Evolutionary conservation across 1,140 invertebrate species (phyloP).

Genomic region (Oedothorax gibbosus): DNA sequence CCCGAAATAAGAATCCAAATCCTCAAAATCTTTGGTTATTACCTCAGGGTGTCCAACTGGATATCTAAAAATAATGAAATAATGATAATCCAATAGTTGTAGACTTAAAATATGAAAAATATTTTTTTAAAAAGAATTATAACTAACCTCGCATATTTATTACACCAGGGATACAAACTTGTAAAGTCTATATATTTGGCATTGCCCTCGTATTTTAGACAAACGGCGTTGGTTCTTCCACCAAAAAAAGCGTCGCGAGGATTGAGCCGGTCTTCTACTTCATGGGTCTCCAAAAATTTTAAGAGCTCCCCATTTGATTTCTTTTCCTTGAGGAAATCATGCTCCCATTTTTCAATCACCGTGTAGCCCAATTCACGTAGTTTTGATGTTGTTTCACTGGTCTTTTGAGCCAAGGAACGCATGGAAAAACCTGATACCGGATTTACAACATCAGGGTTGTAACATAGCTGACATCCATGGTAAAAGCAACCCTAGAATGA

Average conservation of each 20-base stretch:
- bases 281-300: neutral
- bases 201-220: neutral
- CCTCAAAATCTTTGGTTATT: neutral
- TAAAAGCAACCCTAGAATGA: conserved; percentile 11
- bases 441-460: neutral
- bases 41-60: neutral
- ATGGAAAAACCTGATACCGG: neutral
- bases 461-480: conserved; percentile 8
- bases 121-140: neutral
- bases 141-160: neutral
- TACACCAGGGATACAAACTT: neutral
- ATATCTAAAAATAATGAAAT: neutral
- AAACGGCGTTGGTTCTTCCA: neutral
- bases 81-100: neutral
- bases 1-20: neutral
- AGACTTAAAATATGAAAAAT: neutral
- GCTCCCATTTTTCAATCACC: conserved; percentile 1
- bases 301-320: neutral
- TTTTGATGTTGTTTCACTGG: neutral
- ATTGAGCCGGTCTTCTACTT: neutral
- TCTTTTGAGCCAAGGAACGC: neutral
- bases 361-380: neutral
- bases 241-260: conserved; percentile 18
- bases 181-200: conserved; percentile 7
- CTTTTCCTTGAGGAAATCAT: neutral